Base-by-base conservation (phyloP, 2,888 invertebrate genomes). In the Hofmannophila pseudospretella region DNA sequence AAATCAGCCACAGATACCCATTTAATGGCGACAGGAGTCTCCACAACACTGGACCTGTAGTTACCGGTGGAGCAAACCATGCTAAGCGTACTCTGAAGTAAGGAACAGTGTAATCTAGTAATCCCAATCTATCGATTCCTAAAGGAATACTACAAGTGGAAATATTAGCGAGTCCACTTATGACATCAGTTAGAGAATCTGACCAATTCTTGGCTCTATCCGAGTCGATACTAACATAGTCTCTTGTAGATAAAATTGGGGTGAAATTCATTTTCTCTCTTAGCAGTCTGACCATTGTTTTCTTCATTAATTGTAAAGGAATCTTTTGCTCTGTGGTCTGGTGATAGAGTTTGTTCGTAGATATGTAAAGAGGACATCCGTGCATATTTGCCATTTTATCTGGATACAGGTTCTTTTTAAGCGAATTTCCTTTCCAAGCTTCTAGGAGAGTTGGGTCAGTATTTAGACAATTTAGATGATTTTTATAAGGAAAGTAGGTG, bases 381-480 rank as follows among this genome's bases (percentile, higher is more conserved):
- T 66, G 57, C 76, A 80, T 76, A 19, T 78, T 67, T 20, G 45
- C 50, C 65, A 75, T 68, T 56, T 80, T 80, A 38, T 80, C 67
- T 2, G 65, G 60, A 44, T 63, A 81, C 20, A 71, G 30, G 10
- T 63, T 39, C 3, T 51, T 47, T 9, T 34, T 45, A 32, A 45
- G 27, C 13, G 36, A 39, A 5, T 40, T 50, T 36, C 53, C 44
- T 20, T 58, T 54, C 59, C 68, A 70, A 43, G 53, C 53, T 3
- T 58, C 63, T 11, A 79, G 57, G 0, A 74, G 41, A 19, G 36
- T 45, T 1, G 75, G 69, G 9, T 62, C 47, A 1, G 70, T 65
- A 36, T 74, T 71, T 42, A 64, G 69, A 41, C 80, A 79, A 34
- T 59, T 60, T 7, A 64, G 53, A 39, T 64, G 57, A 41, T 68